A percentile compares a stretch with the other conserved stretches of the same genome.
These are phyloP conservation scores for Phyllotis vaccarum DNA, from an alignment of 2,797 vertebrate species.

Conservation along the genomic window DNA sequence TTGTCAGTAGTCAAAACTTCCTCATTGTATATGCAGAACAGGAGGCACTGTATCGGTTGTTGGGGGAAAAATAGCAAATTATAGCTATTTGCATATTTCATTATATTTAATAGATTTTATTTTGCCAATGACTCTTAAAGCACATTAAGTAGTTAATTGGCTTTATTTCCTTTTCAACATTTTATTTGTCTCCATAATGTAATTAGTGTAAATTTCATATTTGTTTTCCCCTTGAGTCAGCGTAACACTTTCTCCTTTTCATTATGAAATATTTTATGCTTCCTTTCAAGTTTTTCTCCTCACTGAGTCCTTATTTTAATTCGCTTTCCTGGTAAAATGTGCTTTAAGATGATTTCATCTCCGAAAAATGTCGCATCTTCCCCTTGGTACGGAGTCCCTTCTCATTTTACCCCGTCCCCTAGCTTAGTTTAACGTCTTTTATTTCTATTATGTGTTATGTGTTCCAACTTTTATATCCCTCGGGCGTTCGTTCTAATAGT, in stretches of 20 bases:
- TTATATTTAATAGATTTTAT: conserved; percentile 58
- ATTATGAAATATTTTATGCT: conserved; percentile 43
- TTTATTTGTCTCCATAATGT: conserved; percentile 72
- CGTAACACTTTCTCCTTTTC: conserved; percentile 60
- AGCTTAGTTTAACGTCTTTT: conserved; percentile 48
- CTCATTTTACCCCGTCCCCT: conserved; percentile 12
- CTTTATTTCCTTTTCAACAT: conserved; percentile 75
- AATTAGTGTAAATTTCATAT: conserved; percentile 64
- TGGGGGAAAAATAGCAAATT: background rate
- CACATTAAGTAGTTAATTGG: conserved; percentile 79
- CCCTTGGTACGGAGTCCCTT: background rate
- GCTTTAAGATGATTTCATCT: conserved; percentile 55
- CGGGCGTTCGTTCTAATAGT: conserved; percentile 75
- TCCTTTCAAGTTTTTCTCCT: conserved; percentile 52
- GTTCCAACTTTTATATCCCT: conserved; percentile 80
- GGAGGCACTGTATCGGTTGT: background rate
- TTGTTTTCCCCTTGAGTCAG: conserved; percentile 67
- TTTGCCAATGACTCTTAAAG: conserved; percentile 53
- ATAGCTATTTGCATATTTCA: conserved; percentile 70
- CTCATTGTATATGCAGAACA: background rate
- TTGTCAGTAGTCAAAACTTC: conserved; percentile 1
- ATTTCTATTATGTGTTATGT: conserved; percentile 68
- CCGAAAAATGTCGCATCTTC: conserved; percentile 55
- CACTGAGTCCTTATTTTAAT: conserved; percentile 38
- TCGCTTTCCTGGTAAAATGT: background rate